A percentile compares a stretch with the other conserved stretches of the same genome.
Evolutionary conservation across 2,113 vertebrate species (phyloP).

Genomic region (Festucalex cinctus): DNA sequence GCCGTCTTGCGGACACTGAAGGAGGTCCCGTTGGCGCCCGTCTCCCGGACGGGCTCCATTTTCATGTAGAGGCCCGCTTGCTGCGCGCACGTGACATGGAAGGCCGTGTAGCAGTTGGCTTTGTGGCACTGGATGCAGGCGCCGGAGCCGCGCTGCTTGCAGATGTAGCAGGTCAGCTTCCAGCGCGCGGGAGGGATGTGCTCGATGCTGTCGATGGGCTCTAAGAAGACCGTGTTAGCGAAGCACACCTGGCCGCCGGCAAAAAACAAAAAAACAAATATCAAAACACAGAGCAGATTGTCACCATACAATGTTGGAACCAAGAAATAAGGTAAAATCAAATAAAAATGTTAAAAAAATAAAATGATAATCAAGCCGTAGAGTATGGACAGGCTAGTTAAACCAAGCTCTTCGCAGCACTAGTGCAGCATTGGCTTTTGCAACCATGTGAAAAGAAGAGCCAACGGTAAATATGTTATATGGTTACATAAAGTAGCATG

Average conservation of each 20-base stretch:
- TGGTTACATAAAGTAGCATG: no score
- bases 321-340: no score
- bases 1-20: conserved; percentile 97
- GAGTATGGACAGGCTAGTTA: no score
- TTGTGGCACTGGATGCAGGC: conserved; percentile 99
- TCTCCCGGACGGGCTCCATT: conserved; percentile 97
- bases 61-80: conserved; percentile 99
- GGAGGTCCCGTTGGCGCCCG: conserved; percentile 91
- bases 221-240: conserved; percentile 97
- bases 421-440: no score
- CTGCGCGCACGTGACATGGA: conserved; percentile 97
- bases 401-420: no score
- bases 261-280: background rate
- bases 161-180: conserved; percentile 99
- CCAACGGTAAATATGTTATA: no score
- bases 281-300: background rate
- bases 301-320: background rate
- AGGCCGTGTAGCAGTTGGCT: conserved; percentile 98
- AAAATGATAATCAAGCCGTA: no score
- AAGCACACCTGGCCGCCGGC: conserved; percentile 82
- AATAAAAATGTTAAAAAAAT: no score
- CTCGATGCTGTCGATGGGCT: conserved; percentile 98
- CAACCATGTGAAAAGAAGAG: no score
- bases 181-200: conserved; percentile 95
- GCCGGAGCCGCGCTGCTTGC: conserved; percentile 94